Conservation (phyloP, 2,797 vertebrate genomes). For the Hippocampus kuda region DNA sequence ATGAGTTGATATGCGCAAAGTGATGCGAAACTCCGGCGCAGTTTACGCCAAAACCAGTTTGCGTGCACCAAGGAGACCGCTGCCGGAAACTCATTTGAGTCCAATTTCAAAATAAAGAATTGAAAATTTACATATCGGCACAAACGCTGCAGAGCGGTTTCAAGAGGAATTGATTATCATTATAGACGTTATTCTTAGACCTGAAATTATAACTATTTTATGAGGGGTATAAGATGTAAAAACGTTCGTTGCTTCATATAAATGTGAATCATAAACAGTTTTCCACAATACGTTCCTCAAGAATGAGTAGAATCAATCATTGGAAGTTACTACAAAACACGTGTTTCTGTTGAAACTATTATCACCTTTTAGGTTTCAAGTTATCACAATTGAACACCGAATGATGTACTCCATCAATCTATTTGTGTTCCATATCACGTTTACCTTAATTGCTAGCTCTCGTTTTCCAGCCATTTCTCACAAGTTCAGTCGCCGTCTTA, state of each 20-base stretch:
- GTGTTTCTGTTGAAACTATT: not conserved
- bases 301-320: no score
- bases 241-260: no score
- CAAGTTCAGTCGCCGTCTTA: slow-evolving; percentile 12
- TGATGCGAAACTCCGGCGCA: slow-evolving; percentile 1
- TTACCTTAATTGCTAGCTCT: not conserved
- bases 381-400: not conserved
- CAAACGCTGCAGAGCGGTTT: not conserved
- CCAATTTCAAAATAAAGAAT: not conserved
- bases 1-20: slow-evolving; percentile 15
- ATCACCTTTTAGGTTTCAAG: not conserved
- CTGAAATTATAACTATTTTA: no score
- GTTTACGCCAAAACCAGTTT: not conserved
- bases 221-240: no score
- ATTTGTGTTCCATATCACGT: not conserved
- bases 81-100: not conserved
- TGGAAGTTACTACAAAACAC: no score
- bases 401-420: not conserved
- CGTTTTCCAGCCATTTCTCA: not conserved
- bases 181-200: not conserved
- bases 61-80: not conserved
- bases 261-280: no score
- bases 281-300: no score
- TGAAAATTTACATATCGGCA: not conserved
- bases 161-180: not conserved